Percentiles rank a stretch among this genome's conserved stretches.
Evolutionary conservation across 64 coral and sea anemone genomes (phyloP).

Genomic region (Orbicella faveolata): DNA sequence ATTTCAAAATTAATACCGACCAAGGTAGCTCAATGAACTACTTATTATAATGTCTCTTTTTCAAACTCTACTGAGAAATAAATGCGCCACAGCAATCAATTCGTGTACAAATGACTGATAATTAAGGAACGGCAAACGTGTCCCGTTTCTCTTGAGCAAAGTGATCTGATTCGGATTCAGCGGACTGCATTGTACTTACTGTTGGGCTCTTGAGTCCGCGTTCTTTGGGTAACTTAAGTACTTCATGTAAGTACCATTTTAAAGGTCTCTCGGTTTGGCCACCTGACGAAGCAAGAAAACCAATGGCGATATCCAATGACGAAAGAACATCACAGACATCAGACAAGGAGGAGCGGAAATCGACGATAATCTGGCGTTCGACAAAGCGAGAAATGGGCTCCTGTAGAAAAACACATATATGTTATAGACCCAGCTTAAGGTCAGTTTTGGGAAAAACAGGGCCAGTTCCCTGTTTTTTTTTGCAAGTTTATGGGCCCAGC

Average conservation of each 20-base stretch:
- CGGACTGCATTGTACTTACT: background rate
- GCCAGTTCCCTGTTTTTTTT: background rate
- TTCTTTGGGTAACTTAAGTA: conserved; percentile 51
- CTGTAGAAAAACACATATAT: background rate
- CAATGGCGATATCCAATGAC: conserved; percentile 67
- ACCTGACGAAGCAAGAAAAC: conserved; percentile 60
- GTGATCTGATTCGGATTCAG: background rate
- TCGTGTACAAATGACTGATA: too few species aligned
- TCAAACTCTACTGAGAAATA: too few species aligned
- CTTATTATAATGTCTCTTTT: too few species aligned
- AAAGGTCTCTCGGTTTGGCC: conserved; percentile 31
- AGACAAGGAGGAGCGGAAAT: conserved; percentile 54
- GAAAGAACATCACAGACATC: conserved; percentile 67
- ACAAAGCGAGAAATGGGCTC: conserved; percentile 27
- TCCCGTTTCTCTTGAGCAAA: background rate
- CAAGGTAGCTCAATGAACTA: too few species aligned
- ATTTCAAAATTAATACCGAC: too few species aligned
- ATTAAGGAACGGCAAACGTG: too few species aligned
- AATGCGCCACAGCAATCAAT: too few species aligned
- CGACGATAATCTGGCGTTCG: conserved; percentile 49
- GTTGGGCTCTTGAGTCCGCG: conserved; percentile 51
- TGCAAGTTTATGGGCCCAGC: too few species aligned
- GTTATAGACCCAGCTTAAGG: too few species aligned
- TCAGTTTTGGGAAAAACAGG: too few species aligned
- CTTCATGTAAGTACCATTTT: conserved; percentile 52